A percentile compares a stretch with the other conserved stretches of the same genome.
phyloP scores from a whole-genome alignment of 2,113 vertebrate species.

The Glareola pratincola region DNA sequence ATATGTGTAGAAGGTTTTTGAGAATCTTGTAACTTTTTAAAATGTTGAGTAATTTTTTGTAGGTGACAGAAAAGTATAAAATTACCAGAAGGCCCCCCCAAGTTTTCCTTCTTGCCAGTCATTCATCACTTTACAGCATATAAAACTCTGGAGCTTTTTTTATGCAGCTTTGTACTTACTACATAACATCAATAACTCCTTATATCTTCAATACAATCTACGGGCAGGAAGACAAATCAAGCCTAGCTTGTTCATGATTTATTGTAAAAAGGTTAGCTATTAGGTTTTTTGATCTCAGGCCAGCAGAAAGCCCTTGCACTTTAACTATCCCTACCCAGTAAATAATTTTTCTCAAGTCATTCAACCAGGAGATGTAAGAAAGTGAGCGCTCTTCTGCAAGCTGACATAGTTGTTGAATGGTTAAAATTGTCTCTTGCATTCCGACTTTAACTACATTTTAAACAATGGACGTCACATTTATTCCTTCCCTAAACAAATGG shows the following conservation, averaged over 20 bases:
- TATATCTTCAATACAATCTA: background rate
- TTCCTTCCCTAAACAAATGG: background rate
- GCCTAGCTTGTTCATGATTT: conserved; percentile 3
- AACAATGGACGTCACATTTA: background rate
- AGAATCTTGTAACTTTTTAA: background rate
- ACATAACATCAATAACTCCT: conserved; percentile 11
- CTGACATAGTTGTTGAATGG: background rate
- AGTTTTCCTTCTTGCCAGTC: background rate
- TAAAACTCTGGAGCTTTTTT: background rate
- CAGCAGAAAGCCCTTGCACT: background rate
- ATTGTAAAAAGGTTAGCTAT: background rate
- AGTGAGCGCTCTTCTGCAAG: background rate
- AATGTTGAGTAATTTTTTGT: background rate
- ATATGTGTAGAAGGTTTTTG: background rate
- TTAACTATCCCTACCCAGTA: background rate
- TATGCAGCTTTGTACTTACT: background rate
- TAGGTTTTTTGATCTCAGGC: conserved; percentile 8
- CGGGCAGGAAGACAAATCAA: background rate
- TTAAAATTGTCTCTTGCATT: background rate
- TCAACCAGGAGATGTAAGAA: background rate
- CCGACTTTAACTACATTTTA: background rate
- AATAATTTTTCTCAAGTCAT: conserved; percentile 2
- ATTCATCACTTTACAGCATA: background rate
- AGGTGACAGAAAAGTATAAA: background rate
- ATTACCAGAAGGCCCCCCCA: background rate